phyloP scores from a whole-genome alignment of 1,140 invertebrate genomes.

The Lasioglossum albipes region DNA sequence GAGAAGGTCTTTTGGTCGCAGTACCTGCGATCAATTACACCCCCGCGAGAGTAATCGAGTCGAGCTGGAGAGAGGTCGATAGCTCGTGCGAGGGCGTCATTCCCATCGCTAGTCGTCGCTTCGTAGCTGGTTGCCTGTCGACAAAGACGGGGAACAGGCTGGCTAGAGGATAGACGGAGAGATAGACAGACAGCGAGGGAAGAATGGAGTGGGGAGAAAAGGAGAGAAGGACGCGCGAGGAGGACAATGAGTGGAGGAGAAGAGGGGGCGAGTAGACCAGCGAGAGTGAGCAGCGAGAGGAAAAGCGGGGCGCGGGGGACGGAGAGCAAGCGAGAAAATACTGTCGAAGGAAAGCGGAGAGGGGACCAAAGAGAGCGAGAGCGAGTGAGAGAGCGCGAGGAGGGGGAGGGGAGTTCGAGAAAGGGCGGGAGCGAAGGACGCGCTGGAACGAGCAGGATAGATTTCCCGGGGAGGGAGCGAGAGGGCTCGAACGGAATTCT shows the following conservation, averaged over 20 bases:
- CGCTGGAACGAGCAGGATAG: conserved; percentile 32
- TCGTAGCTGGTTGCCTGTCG: not conserved
- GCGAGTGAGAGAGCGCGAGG: not conserved
- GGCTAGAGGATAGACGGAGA: not conserved
- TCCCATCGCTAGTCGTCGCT: conserved; percentile 34
- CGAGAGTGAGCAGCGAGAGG: not conserved
- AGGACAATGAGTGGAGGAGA: not conserved
- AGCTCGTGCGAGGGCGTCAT: conserved; percentile 12
- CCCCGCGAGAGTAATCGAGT: not conserved
- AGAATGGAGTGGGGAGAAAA: not conserved
- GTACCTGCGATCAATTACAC: not conserved
- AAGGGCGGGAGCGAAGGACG: conserved; percentile 27
- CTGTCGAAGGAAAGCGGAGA: conserved; percentile 1
- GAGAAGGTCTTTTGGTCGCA: too few species aligned
- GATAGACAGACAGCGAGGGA: not conserved
- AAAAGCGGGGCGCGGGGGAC: not conserved
- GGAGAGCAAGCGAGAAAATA: not conserved
- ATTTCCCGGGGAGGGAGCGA: conserved; percentile 7
- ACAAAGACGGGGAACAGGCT: conserved; percentile 13
- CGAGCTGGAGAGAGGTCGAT: not conserved
- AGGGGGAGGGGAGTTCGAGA: not conserved
- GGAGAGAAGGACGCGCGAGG: conserved; percentile 6
- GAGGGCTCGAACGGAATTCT: conserved; percentile 7
- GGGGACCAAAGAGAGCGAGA: not conserved
- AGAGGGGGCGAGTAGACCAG: not conserved